Percentiles rank a stretch among this genome's conserved stretches.
phyloP scores from a whole-genome alignment of 2,113 vertebrate genomes.

The Mandrillus leucophaeus region DNA sequence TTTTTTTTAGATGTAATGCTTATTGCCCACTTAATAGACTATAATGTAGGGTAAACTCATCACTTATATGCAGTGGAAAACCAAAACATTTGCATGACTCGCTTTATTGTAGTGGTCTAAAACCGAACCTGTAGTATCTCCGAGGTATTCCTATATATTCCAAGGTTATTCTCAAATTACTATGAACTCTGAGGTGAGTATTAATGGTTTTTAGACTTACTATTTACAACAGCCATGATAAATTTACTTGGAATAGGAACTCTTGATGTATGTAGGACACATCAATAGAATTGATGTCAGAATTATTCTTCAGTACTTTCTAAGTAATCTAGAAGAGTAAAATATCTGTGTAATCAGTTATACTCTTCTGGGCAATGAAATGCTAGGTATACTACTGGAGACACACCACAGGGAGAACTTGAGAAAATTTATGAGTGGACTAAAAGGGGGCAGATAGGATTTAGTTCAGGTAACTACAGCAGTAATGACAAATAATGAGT shows the following conservation, averaged over 20 bases:
- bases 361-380: conserved; percentile 22
- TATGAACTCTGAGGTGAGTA: neutral
- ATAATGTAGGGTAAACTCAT: neutral
- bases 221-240: conserved; percentile 20
- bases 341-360: neutral
- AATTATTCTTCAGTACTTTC: conserved; percentile 36
- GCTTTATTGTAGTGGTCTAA: neutral
- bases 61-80: neutral
- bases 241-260: neutral
- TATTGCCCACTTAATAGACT: neutral
- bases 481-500: neutral
- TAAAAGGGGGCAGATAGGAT: neutral
- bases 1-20: neutral
- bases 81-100: neutral
- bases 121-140: neutral
- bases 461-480: neutral
- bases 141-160: neutral
- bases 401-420: neutral
- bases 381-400: neutral
- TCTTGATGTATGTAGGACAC: neutral
- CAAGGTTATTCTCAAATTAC: neutral
- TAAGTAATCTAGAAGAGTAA: neutral
- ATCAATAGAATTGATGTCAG: neutral
- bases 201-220: neutral
- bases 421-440: neutral